A percentile compares a stretch with the other conserved stretches of the same genome.
These are phyloP conservation scores for Platycercus adscitus DNA, from an alignment of 2,113 vertebrate species.

Conservation along the genomic window DNA sequence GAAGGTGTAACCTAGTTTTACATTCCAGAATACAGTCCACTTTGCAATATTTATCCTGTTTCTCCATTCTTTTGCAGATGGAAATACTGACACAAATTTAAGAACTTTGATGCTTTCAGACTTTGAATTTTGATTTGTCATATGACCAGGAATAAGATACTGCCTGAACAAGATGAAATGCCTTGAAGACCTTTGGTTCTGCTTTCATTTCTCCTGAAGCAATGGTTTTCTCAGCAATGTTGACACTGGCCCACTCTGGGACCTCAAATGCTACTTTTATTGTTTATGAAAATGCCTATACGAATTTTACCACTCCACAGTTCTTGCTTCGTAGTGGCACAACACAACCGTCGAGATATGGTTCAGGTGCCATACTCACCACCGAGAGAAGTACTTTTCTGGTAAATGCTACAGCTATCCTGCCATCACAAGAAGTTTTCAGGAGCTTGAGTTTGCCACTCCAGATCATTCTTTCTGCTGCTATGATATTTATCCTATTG, in stretches of 20 bases:
- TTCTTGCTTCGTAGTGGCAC: conserved; percentile 69
- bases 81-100: conserved; percentile 51
- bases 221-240: conserved; percentile 84
- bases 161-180: conserved; percentile 63
- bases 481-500: conserved; percentile 88
- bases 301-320: conserved; percentile 77
- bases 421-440: conserved; percentile 67
- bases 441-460: conserved; percentile 85
- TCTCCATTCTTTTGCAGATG: conserved; percentile 64
- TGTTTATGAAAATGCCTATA: conserved; percentile 78
- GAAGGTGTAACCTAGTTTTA: neutral
- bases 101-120: conserved; percentile 52
- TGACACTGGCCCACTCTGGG: conserved; percentile 75
- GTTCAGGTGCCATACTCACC: conserved; percentile 67
- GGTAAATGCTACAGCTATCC: conserved; percentile 65
- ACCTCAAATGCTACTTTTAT: conserved; percentile 76
- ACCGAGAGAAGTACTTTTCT: conserved; percentile 68
- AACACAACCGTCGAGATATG: conserved; percentile 66
- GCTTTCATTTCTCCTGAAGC: conserved; percentile 55
- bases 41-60: neutral
- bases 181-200: conserved; percentile 54
- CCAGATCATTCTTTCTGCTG: conserved; percentile 89
- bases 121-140: conserved; percentile 15
- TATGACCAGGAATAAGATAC: conserved; percentile 38
- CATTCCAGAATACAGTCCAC: neutral